Evolutionary conservation across 2,888 invertebrate species (phyloP).

Genomic region (Dryomyza anilis): DNA sequence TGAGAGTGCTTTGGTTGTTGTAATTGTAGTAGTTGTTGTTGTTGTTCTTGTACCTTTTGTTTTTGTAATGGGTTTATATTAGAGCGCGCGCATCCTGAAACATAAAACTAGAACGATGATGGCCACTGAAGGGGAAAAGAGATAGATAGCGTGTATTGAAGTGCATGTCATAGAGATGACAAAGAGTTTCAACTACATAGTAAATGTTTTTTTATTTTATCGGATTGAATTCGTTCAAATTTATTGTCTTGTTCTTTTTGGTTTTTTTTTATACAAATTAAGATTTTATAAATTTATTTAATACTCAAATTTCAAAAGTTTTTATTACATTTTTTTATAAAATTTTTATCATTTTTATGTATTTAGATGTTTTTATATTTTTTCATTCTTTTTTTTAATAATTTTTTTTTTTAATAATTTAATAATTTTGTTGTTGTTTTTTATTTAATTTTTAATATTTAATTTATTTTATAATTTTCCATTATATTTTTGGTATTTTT

Average conservation of each 20-base stretch:
- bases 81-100: too few species aligned
- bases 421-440: neutral
- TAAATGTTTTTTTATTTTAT: too few species aligned
- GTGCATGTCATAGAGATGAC: too few species aligned
- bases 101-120: too few species aligned
- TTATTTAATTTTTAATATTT: neutral
- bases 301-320: neutral
- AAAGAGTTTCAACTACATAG: too few species aligned
- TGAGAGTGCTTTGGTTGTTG: too few species aligned
- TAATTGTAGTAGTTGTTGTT: too few species aligned
- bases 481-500: neutral
- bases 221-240: neutral
- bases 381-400: neutral
- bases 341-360: neutral
- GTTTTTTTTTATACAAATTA: neutral
- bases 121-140: too few species aligned
- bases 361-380: neutral
- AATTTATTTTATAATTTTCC: neutral
- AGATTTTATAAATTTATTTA: neutral
- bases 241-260: too few species aligned
- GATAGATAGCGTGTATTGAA: too few species aligned
- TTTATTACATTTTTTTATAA: neutral
- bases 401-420: neutral
- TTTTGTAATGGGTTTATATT: too few species aligned
- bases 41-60: too few species aligned